Evolutionary conservation across 2,797 vertebrate species (phyloP).

Genomic region (Erethizon dorsatum): DNA sequence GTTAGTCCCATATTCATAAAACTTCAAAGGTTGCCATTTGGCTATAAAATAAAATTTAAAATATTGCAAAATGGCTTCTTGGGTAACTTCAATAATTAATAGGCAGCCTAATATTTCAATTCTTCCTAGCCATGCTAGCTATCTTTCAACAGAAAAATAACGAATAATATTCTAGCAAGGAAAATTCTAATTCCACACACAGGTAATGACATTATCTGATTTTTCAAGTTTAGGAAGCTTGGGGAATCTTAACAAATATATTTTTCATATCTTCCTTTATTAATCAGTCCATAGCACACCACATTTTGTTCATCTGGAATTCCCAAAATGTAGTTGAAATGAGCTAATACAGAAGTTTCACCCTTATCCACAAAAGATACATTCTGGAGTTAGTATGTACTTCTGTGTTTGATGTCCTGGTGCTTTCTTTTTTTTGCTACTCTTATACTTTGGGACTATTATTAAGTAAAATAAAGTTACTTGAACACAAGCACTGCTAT

Average conservation of each 20-base stretch:
- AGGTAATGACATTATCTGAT: conserved; percentile 40
- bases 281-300: not conserved
- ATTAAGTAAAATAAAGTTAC: not conserved
- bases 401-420: not conserved
- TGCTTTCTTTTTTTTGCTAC: not conserved
- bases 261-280: conserved; percentile 38
- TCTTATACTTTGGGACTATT: not conserved
- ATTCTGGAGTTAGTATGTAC: not conserved
- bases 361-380: not conserved
- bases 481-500: not conserved
- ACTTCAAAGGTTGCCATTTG: conserved; percentile 39
- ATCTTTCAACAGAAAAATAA: conserved; percentile 65
- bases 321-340: conserved; percentile 44
- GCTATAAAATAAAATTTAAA: conserved; percentile 63
- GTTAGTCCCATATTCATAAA: conserved; percentile 49
- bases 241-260: conserved; percentile 30
- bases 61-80: conserved; percentile 59
- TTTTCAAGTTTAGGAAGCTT: conserved; percentile 64
- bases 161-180: conserved; percentile 54
- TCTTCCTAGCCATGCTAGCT: conserved; percentile 51
- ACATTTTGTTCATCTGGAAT: conserved; percentile 3
- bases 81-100: conserved; percentile 63
- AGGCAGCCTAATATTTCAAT: conserved; percentile 57
- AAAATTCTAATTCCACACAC: conserved; percentile 67
- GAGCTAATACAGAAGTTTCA: not conserved